phyloP scores from a whole-genome alignment of 2,888 invertebrate genomes.

The Dynastes grantii region DNA sequence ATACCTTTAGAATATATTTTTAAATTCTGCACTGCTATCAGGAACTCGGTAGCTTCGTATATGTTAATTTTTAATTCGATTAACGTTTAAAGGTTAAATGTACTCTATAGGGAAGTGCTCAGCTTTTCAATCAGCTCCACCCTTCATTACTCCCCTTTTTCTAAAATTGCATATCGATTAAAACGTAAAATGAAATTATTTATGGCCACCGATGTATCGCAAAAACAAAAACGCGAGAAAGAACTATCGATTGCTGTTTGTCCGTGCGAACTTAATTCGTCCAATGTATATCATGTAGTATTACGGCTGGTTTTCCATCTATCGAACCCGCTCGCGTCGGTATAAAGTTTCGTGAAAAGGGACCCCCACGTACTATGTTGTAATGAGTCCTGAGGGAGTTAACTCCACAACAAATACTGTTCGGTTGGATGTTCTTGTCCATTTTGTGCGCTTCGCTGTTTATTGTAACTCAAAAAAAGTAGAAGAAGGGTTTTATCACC shows the following conservation, averaged over 20 bases:
- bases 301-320: conserved; percentile 55
- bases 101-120: too few species aligned
- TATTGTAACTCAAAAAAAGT: conserved; percentile 48
- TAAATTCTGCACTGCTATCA: too few species aligned
- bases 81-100: too few species aligned
- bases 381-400: conserved; percentile 58
- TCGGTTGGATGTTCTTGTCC: conserved; percentile 52
- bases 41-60: too few species aligned
- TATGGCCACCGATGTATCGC: conserved; percentile 20
- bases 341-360: conserved; percentile 57
- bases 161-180: conserved; percentile 16
- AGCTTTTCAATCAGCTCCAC: neutral
- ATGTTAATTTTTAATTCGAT: too few species aligned
- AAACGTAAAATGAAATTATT: conserved; percentile 34
- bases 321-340: conserved; percentile 54
- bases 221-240: conserved; percentile 31
- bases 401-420: conserved; percentile 57
- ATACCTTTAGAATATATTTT: too few species aligned
- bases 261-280: conserved; percentile 59
- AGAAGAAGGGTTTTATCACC: conserved; percentile 42
- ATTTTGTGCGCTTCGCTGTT: conserved; percentile 47
- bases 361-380: conserved; percentile 55
- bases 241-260: conserved; percentile 47
- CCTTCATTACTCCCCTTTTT: too few species aligned
- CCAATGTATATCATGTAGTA: conserved; percentile 54